Conservation (phyloP, 2,888 invertebrate genomes). For the Pycnomerus fuliginosus region DNA sequence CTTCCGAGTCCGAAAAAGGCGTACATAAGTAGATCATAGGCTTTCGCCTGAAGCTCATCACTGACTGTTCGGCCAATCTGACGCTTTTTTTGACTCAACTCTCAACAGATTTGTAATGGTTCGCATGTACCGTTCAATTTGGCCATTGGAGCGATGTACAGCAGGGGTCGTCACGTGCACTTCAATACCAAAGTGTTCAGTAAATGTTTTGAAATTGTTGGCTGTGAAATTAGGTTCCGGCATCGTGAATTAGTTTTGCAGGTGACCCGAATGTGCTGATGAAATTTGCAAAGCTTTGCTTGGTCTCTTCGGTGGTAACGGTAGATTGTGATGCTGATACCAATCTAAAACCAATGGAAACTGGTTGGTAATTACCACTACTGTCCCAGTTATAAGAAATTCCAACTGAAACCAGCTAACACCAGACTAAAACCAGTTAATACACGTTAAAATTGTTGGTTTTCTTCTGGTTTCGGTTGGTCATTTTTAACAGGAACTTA, state of each 20-base stretch:
- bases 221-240: slow-evolving; percentile 11
- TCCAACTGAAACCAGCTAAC: no score
- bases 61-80: slow-evolving; percentile 22
- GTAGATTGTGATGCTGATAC: not conserved
- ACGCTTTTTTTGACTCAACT: slow-evolving; percentile 10
- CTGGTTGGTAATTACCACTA: no score
- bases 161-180: slow-evolving; percentile 15
- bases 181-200: slow-evolving; percentile 18
- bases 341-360: no score
- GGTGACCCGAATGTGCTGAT: slow-evolving; percentile 13
- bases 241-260: slow-evolving; percentile 14
- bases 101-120: slow-evolving; percentile 17
- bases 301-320: not conserved
- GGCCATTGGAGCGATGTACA: slow-evolving; percentile 21
- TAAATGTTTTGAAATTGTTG: slow-evolving; percentile 9
- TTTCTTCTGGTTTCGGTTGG: no score
- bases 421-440: no score
- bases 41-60: no score
- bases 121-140: slow-evolving; percentile 24
- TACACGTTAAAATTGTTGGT: no score
- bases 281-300: slow-evolving; percentile 5
- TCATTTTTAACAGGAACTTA: no score
- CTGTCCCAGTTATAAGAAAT: no score
- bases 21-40: no score
- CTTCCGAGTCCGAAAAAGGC: no score